Conservation (phyloP, 64 coral and sea anemone species). For the Pocillopora damicornis region DNA sequence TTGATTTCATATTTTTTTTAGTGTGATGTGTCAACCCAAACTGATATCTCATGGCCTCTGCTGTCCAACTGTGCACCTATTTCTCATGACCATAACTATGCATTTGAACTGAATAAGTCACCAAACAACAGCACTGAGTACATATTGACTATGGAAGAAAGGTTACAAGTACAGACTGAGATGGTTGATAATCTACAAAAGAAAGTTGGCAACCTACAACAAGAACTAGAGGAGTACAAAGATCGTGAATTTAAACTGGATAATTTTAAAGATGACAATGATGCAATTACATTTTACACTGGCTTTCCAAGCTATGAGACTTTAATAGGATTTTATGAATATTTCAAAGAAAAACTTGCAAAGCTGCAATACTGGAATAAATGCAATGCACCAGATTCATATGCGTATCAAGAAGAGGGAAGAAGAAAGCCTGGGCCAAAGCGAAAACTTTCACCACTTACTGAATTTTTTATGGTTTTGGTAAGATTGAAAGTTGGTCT, state of each 20-base stretch:
- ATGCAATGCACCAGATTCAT: constrained; percentile 36
- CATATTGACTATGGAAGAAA: no score
- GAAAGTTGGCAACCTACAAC: not conserved
- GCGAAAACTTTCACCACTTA: not conserved
- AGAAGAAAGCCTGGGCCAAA: constrained; percentile 36
- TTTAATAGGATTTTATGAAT: constrained; percentile 28
- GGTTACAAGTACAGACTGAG: no score
- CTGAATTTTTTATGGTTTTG: not conserved
- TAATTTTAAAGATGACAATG: constrained; percentile 27
- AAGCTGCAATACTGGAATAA: constrained; percentile 41
- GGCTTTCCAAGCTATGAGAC: constrained; percentile 27
- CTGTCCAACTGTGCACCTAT: no score
- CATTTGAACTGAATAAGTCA: no score
- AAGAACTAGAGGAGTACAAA: constrained; percentile 13
- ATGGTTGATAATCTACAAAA: not conserved
- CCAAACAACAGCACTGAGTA: no score
- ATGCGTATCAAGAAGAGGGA: constrained; percentile 34
- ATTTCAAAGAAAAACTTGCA: constrained; percentile 25
- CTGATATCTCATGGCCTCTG: not conserved
- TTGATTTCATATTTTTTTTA: no score
- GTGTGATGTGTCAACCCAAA: not conserved
- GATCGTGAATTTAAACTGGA: constrained; percentile 29
- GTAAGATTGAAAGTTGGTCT: no score
- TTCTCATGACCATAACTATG: no score
- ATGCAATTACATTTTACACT: constrained; percentile 42